These are phyloP conservation scores for Corynorhinus townsendii DNA, from an alignment of 2,113 vertebrate species.

Conservation along the genomic window DNA sequence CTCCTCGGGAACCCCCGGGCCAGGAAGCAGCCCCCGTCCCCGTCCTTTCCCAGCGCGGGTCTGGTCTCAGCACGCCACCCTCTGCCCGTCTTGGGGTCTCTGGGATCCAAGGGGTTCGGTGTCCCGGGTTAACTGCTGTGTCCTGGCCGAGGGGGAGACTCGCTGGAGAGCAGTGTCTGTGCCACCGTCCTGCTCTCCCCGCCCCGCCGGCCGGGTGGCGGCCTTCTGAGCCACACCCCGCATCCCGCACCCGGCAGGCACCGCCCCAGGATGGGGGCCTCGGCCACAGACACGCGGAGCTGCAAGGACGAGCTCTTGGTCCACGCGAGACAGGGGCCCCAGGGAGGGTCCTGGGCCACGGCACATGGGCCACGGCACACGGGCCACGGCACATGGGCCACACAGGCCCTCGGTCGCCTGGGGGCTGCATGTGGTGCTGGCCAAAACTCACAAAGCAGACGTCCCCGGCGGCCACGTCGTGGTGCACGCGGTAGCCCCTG, in stretches of 20 bases:
- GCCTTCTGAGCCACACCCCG: accelerated
- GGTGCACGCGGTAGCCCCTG: slow-evolving; percentile 90
- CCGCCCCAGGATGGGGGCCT: neutral
- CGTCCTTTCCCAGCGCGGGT: neutral
- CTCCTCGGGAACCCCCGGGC: accelerated
- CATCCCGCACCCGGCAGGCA: too few relatives aligned
- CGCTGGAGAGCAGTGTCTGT: neutral
- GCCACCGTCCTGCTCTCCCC: neutral
- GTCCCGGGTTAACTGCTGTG: neutral
- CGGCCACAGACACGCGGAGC: accelerated
- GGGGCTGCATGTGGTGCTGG: too few relatives aligned
- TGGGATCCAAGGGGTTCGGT: neutral
- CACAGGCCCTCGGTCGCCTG: too few relatives aligned
- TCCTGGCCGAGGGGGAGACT: neutral
- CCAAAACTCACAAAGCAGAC: slow-evolving; percentile 87
- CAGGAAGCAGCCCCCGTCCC: neutral
- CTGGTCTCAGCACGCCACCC: neutral
- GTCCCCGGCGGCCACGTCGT: slow-evolving; percentile 91
- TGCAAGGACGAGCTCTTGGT: accelerated
- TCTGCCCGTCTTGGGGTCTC: neutral
- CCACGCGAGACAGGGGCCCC: too few relatives aligned
- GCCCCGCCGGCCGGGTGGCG: accelerated
- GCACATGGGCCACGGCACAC: too few relatives aligned
- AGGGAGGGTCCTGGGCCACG: neutral
- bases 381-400: too few relatives aligned